Base-by-base conservation (phyloP, 2,797 vertebrate species). In the Galaxias olidus region DNA sequence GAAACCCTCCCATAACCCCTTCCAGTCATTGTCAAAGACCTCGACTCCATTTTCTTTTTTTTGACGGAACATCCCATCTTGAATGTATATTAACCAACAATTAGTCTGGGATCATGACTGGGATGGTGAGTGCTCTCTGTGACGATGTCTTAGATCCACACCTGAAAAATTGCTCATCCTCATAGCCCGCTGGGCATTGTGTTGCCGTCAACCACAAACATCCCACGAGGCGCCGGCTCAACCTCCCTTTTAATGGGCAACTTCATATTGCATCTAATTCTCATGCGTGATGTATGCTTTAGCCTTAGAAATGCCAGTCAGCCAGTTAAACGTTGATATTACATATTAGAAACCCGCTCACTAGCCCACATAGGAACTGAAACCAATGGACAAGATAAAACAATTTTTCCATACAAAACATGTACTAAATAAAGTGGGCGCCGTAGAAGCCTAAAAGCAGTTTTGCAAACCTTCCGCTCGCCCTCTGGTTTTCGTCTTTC, bases 401-500 rank as follows among this genome's bases (percentile, higher is more conserved):
- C 82, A 85, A 82, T 81, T 77, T 82, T n/a, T n/a, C n/a, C 83
- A 18, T 61, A 47, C 8, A 63, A 73, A 50, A 64, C 73, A 65
- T 51, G 49, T 59, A 42, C 66, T 51, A 10, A 10, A 9, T n/a
- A 63, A 63, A 20, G 17, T 9, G 4, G 43, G 77, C 81, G 80
- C 74, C 80, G 77, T 87, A 87, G 79, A 74, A 75, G 68, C 77
- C 78, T 79, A 71, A 82, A 79, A 86, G 80, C 68, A 5, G 71
- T 64, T 78, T 57, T 75, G 70, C 49, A 80, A 78, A 87, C 84
- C 81, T 85, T 82, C 83, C 83, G 86, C 84, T 74, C 51, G 8
- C 44, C 80, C 85, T 70, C 65, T 0, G 78, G 78, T 78, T 80
- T 78, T 81, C 84, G 72, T 45, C n/a, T 71, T 63, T 78, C 65